These are phyloP conservation scores for Caenorhabditis tropicalis DNA, from an alignment of 1,140 invertebrate species.

Conservation along the genomic window DNA sequence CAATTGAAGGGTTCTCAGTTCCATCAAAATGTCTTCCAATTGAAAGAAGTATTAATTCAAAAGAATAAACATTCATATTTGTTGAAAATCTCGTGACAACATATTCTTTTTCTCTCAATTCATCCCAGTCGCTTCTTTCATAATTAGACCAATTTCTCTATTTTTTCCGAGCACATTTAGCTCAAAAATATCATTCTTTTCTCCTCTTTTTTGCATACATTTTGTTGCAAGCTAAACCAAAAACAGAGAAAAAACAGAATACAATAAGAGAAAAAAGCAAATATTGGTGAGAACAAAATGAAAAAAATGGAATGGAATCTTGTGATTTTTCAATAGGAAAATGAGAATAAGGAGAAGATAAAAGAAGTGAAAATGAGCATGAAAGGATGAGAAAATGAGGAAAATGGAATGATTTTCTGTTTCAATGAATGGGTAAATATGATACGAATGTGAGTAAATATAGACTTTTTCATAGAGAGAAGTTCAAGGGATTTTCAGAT, in stretches of 20 bases:
- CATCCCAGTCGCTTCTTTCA: neutral
- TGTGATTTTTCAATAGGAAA: neutral
- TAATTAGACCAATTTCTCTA: neutral
- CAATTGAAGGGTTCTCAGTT: too few species aligned
- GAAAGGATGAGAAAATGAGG: neutral
- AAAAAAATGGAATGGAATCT: neutral
- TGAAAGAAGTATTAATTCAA: too few species aligned
- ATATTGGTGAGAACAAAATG: slow-evolving; percentile 18
- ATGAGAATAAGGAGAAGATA: neutral
- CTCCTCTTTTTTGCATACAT: neutral
- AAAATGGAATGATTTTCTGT: neutral
- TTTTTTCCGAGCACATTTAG: neutral
- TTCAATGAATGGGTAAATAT: neutral
- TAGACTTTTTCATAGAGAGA: neutral
- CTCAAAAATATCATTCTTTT: neutral
- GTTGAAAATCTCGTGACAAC: neutral
- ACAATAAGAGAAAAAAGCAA: neutral
- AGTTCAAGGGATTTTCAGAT: neutral
- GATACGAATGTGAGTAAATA: neutral
- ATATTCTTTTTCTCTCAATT: neutral
- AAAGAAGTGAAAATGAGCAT: neutral
- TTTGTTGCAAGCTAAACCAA: neutral
- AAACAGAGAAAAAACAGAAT: neutral
- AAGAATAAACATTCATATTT: neutral
- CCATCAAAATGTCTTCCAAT: too few species aligned